Percentiles rank a stretch among this genome's conserved stretches.
These are phyloP conservation scores for Bucorvus abyssinicus DNA, from an alignment of 2,797 vertebrate genomes.

Conservation along the genomic window DNA sequence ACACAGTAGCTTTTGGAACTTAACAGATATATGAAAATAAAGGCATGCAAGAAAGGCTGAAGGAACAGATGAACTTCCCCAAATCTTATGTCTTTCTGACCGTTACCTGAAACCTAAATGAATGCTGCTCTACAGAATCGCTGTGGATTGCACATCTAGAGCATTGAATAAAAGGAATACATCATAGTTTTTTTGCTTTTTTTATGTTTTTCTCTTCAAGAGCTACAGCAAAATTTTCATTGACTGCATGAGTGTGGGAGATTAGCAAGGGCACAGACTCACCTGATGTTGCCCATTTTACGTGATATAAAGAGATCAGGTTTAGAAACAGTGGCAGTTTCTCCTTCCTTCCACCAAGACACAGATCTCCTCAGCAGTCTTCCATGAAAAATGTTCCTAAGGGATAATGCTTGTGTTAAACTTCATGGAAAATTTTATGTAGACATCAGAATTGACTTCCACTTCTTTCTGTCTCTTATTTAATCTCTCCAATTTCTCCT, in stretches of 20 bases:
- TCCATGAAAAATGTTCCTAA: not conserved
- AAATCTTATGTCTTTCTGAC: not conserved
- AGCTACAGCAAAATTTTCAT: not conserved
- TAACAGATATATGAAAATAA: not conserved
- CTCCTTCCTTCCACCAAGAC: not conserved
- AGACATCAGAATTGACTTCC: not conserved
- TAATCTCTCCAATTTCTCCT: not conserved
- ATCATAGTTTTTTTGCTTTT: too few species aligned
- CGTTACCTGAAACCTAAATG: not conserved
- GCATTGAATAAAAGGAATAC: too few species aligned
- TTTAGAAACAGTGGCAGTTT: not conserved
- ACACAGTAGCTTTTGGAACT: not conserved
- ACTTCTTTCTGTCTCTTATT: not conserved
- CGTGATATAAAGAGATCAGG: not conserved
- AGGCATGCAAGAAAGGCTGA: not conserved
- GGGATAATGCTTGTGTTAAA: not conserved
- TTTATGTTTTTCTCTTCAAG: not conserved
- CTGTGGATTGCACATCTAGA: too few species aligned
- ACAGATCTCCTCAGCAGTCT: not conserved
- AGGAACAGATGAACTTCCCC: not conserved
- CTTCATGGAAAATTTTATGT: not conserved
- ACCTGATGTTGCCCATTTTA: not conserved
- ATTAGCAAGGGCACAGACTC: not conserved
- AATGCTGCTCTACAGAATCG: not conserved
- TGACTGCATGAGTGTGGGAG: not conserved